Evolutionary conservation across 2,113 vertebrate genomes (phyloP), one percentile per base, ranked within the genome.

Genomic region (Caloenas nicobarica): DNA sequence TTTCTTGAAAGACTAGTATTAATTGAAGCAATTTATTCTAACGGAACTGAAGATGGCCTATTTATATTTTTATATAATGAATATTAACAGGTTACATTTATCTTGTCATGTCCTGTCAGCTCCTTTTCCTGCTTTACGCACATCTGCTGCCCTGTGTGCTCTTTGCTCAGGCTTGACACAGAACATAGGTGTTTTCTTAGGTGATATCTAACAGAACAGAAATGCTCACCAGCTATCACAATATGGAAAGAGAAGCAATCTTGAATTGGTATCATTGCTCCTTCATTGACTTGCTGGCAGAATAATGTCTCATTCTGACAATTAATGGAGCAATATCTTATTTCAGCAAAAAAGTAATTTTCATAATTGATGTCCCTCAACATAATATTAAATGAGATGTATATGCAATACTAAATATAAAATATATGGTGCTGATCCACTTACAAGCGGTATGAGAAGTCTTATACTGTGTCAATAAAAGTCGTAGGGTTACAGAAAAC

Each of bases 21-120:
- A 97, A 97, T 95, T 94, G 94, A 94, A 96, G 87, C 89, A 95
- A 95, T 97, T 96, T 97, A 93, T 94, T 96, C 86, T 92, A 74
- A 58, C 71, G 80, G 80, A 73, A 73, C 68, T 95, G 77, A 89
- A 93, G 92, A 85, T 93, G 82, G 53, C 70, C 88, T 94, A 72
- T 95, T 96, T 97, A 87, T 94, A 89, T 69, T 91, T 94, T 46
- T 69, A 68, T 88, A 57, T 91, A 80, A 90, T 94, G 81, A 93
- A 91, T 93, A 81, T 77, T 76, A 94, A 76, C 74, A 81, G 42
- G 31, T 80, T 96, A 42, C 78, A 91, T 95, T 89, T 94, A 78
- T 91, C 89, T 88, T 76, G 50, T 78, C 31, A 11, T 51, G 78
- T 91, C 17, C 76, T 83, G 40, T 87, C 70, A 62, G 44, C 60